Evolutionary conservation across 35 echinoderm and acorn worm species (phyloP).

Genomic region (Hemicentrotus pulcherrimus): DNA sequence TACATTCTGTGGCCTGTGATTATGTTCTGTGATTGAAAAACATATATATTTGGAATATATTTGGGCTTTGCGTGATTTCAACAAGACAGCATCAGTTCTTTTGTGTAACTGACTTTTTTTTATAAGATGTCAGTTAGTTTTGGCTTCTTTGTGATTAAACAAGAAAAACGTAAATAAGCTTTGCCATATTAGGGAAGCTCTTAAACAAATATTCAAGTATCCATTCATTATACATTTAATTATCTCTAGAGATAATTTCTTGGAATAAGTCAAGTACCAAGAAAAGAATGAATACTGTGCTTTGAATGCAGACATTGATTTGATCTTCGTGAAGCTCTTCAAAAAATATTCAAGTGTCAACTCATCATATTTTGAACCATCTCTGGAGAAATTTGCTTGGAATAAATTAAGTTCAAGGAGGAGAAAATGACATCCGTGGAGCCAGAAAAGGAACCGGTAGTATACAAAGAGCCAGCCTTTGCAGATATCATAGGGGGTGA

Average conservation of each 20-base stretch:
- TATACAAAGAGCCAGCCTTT: conserved; percentile 19
- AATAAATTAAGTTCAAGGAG: not conserved
- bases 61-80: not conserved
- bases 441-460: not conserved
- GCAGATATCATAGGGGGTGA: conserved; percentile 27
- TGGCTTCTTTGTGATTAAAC: not conserved
- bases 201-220: not conserved
- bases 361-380: not conserved
- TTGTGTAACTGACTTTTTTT: not conserved
- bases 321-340: too few relatives aligned
- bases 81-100: not conserved
- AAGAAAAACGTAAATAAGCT: not conserved
- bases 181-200: not conserved
- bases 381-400: not conserved
- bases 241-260: not conserved
- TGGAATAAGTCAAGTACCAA: not conserved
- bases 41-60: not conserved
- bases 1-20: not conserved
- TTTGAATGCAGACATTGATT: not conserved
- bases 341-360: too few relatives aligned
- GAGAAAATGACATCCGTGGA: conserved; percentile 28
- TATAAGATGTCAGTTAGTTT: not conserved
- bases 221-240: not conserved
- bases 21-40: not conserved
- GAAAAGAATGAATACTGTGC: not conserved